Evolutionary conservation across 2,888 invertebrate species (phyloP), one percentile per base, ranked within the genome.

Genomic region (Limnephilus auricula): DNA sequence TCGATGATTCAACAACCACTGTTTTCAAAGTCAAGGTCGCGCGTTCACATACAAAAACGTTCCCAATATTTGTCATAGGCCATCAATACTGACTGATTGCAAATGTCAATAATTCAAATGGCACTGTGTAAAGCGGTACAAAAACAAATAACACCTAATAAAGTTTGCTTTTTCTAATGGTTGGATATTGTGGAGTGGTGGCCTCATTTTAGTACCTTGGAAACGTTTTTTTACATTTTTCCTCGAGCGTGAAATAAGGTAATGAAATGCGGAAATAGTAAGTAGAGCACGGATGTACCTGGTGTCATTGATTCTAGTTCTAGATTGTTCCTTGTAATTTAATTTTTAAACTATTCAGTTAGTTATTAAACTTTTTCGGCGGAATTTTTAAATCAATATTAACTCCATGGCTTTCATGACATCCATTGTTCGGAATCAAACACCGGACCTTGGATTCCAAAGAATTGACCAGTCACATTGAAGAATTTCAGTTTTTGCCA

Each of bases 1-100:
- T 87, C 32, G 87, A 78, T 78, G 89, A 79, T n/a, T 89, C 89
- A 89, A 79, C 65, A 25, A 65, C 65, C 25, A 65, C 89, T n/a
- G 37, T 79, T 31, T 89, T 89, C 89, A 89, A 89, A 79, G 89
- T 89, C 89, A 89, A 89, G 89, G 89, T 30, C 89, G 89, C 79
- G 30, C 89, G 31, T 80, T 79, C 37, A 37, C 89, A 79, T 79
- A 79, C 34, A 79, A 65, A 65, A 89, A 79, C 79, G 34, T 40
- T 80, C 78, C 88, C 89, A 32, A 32, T 88, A 88, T 88, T 88
- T 88, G 88, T 88, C 88, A 88, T 88, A 88, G 82, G 82, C 82
- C 34, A 82, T 34, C 32, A 31, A 40, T 65, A 25, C 85, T 37
- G 6, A n/a, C 85, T 12, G 85, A 25, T 13, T 4, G 32, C 82